Conservation (phyloP, 2,113 vertebrate genomes). For the Amphilophus citrinellus region DNA sequence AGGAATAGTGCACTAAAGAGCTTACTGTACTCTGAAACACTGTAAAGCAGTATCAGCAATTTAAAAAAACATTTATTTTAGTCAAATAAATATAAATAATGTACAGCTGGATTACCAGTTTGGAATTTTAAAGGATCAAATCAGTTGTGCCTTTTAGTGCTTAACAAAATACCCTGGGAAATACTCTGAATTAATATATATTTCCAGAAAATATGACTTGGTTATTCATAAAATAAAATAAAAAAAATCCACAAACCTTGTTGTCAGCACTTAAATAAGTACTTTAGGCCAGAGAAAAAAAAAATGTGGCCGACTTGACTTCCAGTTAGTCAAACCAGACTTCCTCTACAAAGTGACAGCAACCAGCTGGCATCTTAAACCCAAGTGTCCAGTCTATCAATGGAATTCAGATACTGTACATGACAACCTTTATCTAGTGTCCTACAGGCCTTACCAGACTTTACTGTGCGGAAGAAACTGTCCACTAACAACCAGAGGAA, state of each 20-base stretch:
- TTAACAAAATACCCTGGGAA: background rate
- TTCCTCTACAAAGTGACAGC: background rate
- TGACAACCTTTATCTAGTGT: conserved; percentile 17
- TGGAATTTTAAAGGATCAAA: background rate
- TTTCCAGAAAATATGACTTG: background rate
- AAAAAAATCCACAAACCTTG: background rate
- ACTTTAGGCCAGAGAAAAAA: background rate
- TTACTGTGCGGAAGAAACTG: background rate
- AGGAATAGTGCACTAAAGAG: conserved; percentile 16
- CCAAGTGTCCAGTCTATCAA: conserved; percentile 20
- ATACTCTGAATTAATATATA: background rate
- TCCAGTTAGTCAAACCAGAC: conserved; percentile 10
- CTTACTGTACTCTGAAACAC: background rate
- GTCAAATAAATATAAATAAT: background rate
- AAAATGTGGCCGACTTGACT: background rate
- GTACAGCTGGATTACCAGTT: background rate
- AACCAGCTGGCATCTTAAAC: background rate
- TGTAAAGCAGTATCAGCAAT: background rate
- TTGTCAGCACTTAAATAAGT: no score
- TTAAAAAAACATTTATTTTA: background rate
- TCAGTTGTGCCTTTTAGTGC: background rate
- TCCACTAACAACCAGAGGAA: background rate
- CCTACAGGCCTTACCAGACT: background rate
- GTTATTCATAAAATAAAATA: background rate
- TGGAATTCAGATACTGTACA: conserved; percentile 13